These are phyloP conservation scores for Tetropium fuscum DNA, from an alignment of 2,888 invertebrate species.

Conservation along the genomic window DNA sequence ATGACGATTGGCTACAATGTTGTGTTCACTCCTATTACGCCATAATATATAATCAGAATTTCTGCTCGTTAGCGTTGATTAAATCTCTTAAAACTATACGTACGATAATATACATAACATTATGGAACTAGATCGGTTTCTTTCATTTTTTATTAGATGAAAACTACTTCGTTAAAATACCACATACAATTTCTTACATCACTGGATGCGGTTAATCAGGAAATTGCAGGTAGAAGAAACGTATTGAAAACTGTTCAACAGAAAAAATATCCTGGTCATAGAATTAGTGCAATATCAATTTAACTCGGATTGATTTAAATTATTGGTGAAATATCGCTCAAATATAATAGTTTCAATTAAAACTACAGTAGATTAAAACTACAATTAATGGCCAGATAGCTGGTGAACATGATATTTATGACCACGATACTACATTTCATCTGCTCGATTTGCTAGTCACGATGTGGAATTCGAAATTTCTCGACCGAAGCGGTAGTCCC, in stretches of 20 bases:
- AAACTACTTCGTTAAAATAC: constrained; percentile 20
- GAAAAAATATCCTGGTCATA: too few species aligned
- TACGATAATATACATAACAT: constrained; percentile 9
- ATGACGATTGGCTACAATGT: constrained; percentile 45
- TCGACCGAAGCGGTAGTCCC: too few species aligned
- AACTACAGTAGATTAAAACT: too few species aligned
- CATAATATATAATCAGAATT: constrained; percentile 36
- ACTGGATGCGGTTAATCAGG: background rate
- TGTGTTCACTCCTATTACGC: constrained; percentile 38
- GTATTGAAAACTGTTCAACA: background rate
- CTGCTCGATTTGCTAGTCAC: too few species aligned
- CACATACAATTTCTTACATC: background rate
- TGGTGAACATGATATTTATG: too few species aligned
- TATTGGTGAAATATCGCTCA: too few species aligned
- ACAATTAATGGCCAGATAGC: too few species aligned
- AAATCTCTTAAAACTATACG: constrained; percentile 26
- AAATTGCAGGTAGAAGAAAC: background rate
- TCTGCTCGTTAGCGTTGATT: constrained; percentile 31
- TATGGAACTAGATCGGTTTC: constrained; percentile 15
- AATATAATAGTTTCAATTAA: too few species aligned
- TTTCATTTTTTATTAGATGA: background rate
- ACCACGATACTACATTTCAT: too few species aligned
- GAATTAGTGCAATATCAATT: too few species aligned
- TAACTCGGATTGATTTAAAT: too few species aligned
- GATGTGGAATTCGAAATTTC: too few species aligned